These are phyloP conservation scores for Hypomecis atomaria DNA, from an alignment of 2,888 invertebrate genomes.

Conservation along the genomic window DNA sequence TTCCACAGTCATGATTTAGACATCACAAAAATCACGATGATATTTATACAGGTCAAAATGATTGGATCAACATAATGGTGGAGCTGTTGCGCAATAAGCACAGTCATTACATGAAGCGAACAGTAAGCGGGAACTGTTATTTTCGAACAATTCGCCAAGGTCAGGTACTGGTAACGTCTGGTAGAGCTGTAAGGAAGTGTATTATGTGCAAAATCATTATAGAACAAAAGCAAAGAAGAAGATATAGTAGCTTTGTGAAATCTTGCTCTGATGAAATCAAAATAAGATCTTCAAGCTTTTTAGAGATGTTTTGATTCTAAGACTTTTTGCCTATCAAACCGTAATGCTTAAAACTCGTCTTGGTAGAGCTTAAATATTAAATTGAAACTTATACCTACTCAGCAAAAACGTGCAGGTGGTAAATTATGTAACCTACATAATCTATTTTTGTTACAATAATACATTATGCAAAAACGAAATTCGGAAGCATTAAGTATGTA, in stretches of 20 bases:
- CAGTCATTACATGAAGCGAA: not conserved
- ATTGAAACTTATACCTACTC: no score
- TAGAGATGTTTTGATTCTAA: no score
- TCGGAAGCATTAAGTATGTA: no score
- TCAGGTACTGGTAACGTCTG: not conserved
- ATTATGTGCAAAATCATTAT: not conserved
- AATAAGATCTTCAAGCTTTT: not conserved
- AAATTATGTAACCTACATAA: no score
- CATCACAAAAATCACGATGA: conserved; percentile 2
- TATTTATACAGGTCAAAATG: not conserved
- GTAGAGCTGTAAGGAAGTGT: not conserved
- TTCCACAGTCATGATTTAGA: conserved; percentile 1
- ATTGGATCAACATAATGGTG: conserved; percentile 1
- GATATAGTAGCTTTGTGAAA: not conserved
- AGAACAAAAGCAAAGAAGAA: not conserved
- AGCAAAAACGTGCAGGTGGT: no score
- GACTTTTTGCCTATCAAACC: no score
- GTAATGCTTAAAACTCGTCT: no score
- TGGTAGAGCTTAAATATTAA: no score
- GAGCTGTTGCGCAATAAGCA: conserved; percentile 24
- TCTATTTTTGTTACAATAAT: no score
- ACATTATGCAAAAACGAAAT: no score
- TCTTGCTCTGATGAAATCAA: not conserved
- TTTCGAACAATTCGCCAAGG: conserved; percentile 34
- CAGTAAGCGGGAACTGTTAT: conserved; percentile 19